Evolutionary conservation across 2,888 invertebrate species (phyloP).

Genomic region (Lithosia quadra): DNA sequence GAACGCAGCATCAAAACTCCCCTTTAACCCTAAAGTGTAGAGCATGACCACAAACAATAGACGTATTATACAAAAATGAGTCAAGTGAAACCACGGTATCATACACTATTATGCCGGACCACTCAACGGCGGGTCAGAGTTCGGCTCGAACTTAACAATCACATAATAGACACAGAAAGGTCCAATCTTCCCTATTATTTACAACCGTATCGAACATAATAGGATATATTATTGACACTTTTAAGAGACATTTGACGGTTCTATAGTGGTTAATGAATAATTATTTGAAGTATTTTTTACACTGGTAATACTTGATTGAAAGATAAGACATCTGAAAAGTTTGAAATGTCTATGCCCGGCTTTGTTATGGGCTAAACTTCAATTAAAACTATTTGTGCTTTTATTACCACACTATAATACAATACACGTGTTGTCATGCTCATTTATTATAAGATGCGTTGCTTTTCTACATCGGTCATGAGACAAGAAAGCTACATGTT

Average conservation of each 20-base stretch:
- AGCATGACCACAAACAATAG: constrained; percentile 82
- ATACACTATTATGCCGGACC: constrained; percentile 71
- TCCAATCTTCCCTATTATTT: constrained; percentile 74
- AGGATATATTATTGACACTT: constrained; percentile 56
- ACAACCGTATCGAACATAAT: constrained; percentile 68
- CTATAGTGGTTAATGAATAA: constrained; percentile 55
- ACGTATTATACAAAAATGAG: constrained; percentile 73
- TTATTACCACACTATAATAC: constrained; percentile 4
- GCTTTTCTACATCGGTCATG: background rate
- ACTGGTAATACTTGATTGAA: constrained; percentile 44
- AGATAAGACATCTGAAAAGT: constrained; percentile 34
- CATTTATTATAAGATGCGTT: background rate
- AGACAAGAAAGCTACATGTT: background rate
- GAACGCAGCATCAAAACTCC: constrained; percentile 50
- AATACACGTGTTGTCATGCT: background rate
- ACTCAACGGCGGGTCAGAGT: constrained; percentile 74
- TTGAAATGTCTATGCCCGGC: constrained; percentile 17
- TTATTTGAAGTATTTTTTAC: constrained; percentile 42
- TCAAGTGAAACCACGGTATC: constrained; percentile 71
- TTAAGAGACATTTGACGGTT: constrained; percentile 58
- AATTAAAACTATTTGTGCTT: constrained; percentile 15
- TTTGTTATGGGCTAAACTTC: constrained; percentile 10
- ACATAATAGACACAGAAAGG: constrained; percentile 66
- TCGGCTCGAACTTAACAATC: constrained; percentile 54
- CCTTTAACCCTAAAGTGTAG: constrained; percentile 61